phyloP scores from a whole-genome alignment of 2,113 vertebrate genomes.

The Macrotis lagotis region DNA sequence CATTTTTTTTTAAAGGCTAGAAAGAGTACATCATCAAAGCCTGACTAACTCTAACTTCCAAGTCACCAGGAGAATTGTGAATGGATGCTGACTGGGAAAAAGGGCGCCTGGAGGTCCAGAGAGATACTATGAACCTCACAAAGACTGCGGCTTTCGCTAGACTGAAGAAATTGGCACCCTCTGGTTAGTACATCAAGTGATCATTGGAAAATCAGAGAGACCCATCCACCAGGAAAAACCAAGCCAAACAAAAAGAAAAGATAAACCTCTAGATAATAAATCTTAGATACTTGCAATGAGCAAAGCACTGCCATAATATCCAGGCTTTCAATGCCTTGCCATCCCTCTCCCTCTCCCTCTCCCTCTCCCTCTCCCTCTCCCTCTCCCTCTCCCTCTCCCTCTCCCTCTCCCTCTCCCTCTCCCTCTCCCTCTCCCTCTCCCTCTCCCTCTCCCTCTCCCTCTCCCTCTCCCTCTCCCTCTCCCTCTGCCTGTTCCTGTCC shows the following conservation, averaged over 20 bases:
- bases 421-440: neutral
- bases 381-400: neutral
- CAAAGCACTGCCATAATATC: constrained; percentile 65
- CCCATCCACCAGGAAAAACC: neutral
- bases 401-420: neutral
- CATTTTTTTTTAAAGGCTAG: constrained; percentile 34
- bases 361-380: neutral
- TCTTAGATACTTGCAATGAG: constrained; percentile 60
- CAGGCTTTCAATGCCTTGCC: constrained; percentile 55
- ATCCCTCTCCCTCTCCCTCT: neutral
- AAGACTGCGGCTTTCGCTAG: constrained; percentile 71
- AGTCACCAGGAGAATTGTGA: constrained; percentile 78
- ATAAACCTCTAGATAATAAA: neutral
- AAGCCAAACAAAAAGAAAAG: neutral
- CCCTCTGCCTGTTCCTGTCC: too few relatives aligned
- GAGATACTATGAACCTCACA: constrained; percentile 71
- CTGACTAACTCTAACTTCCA: constrained; percentile 78
- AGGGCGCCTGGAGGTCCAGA: constrained; percentile 79
- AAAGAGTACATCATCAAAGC: constrained; percentile 79
- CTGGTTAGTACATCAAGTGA: constrained; percentile 75
- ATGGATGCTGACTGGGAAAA: constrained; percentile 80
- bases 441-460: neutral
- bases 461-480: neutral
- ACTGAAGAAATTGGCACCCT: constrained; percentile 73
- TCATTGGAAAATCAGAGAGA: constrained; percentile 72